A percentile compares a stretch with the other conserved stretches of the same genome.
Conservation (phyloP, 2,888 invertebrate species). For the Andrena marginata region DNA sequence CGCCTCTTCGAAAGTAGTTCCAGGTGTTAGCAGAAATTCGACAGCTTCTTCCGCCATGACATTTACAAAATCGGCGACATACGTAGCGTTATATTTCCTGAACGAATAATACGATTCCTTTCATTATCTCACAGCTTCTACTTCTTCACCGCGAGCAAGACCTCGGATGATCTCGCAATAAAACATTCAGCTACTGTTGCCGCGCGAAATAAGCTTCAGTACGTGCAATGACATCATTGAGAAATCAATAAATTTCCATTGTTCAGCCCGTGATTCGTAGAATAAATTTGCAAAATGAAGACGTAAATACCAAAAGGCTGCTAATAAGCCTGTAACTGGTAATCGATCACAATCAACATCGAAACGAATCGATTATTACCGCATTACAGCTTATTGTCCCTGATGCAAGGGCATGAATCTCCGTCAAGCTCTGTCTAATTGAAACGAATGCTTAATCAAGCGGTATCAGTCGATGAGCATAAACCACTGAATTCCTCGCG, state of each 20-base stretch:
- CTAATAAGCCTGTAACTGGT: neutral
- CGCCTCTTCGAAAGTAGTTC: constrained; percentile 67
- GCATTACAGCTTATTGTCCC: constrained; percentile 2
- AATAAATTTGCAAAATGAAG: no score
- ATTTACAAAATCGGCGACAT: constrained; percentile 72
- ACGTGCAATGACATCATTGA: neutral
- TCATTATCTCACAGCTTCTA: neutral
- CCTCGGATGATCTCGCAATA: neutral
- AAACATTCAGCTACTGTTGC: neutral
- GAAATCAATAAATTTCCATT: neutral
- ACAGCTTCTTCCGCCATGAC: constrained; percentile 69
- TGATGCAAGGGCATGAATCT: neutral
- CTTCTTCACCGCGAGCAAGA: no score
- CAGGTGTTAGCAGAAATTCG: constrained; percentile 58
- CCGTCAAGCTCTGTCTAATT: neutral
- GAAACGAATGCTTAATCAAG: constrained; percentile 1
- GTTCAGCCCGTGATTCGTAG: neutral
- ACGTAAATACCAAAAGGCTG: no score
- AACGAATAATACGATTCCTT: neutral
- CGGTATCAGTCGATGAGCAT: neutral
- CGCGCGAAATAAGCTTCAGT: neutral
- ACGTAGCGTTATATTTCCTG: constrained; percentile 74
- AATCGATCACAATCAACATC: constrained; percentile 12
- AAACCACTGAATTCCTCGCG: constrained; percentile 8
- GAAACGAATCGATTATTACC: constrained; percentile 24